These are phyloP conservation scores for Apostichopus japonicus DNA, from an alignment of 35 echinoderm and acorn worm species.

Conservation along the genomic window DNA sequence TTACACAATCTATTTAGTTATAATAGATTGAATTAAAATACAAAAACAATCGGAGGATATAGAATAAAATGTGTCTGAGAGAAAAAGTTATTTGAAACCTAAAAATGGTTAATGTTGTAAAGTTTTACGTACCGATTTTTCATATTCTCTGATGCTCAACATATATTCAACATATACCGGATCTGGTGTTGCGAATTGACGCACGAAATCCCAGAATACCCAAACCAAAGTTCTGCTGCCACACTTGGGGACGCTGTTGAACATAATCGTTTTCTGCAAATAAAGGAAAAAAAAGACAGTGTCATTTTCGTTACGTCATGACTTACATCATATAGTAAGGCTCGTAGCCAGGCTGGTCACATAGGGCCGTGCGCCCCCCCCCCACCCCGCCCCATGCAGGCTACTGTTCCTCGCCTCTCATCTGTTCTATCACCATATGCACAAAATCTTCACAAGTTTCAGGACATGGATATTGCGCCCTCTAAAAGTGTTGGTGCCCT, in stretches of 20 bases:
- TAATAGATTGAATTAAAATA: background rate
- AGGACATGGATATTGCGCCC: no score
- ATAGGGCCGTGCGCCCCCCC: no score
- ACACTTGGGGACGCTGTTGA: slow-evolving; percentile 58
- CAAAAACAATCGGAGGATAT: background rate
- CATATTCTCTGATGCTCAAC: slow-evolving; percentile 5
- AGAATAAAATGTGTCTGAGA: background rate
- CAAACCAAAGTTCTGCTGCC: slow-evolving; percentile 51
- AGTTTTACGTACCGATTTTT: slow-evolving; percentile 15
- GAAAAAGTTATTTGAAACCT: background rate
- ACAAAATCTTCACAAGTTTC: no score
- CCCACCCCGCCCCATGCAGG: no score
- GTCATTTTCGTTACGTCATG: no score
- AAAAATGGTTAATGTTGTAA: background rate
- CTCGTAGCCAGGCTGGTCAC: no score
- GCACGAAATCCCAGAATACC: slow-evolving; percentile 52
- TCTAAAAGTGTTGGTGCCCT: no score
- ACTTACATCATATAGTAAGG: no score
- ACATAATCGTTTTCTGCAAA: slow-evolving; percentile 43
- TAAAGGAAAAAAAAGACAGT: no score
- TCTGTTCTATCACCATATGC: no score
- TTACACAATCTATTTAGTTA: no score
- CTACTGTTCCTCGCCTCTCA: no score
- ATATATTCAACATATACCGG: slow-evolving; percentile 36
- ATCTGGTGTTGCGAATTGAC: slow-evolving; percentile 21